Conservation (phyloP, 2,888 invertebrate species). For the Ectemnius cavifrons region DNA sequence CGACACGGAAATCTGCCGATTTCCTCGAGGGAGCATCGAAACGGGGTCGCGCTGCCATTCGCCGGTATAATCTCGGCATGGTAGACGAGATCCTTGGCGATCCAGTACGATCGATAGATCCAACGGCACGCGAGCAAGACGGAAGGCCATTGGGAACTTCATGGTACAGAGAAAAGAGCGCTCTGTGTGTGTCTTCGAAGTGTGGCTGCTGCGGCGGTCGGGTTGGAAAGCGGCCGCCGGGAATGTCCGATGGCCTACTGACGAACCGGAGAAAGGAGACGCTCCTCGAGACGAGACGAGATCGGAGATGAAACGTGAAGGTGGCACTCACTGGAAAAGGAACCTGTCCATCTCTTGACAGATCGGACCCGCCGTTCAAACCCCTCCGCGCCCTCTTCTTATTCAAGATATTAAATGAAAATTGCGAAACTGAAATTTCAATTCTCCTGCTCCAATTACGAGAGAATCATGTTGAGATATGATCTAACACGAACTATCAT, state of each 20-base stretch:
- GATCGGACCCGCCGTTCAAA: background rate
- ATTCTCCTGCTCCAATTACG: too few relatives aligned
- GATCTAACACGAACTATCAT: too few relatives aligned
- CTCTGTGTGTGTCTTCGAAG: too few relatives aligned
- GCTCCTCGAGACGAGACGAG: slow-evolving; percentile 17
- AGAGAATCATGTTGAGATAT: too few relatives aligned
- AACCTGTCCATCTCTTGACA: slow-evolving; percentile 51
- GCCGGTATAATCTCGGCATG: slow-evolving; percentile 11
- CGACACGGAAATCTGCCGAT: slow-evolving; percentile 28
- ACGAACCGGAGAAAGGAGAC: slow-evolving; percentile 58
- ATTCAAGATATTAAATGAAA: too few relatives aligned
- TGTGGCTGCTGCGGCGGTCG: slow-evolving; percentile 18
- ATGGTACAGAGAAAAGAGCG: slow-evolving; percentile 22
- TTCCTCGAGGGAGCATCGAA: slow-evolving; percentile 37
- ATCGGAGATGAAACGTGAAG: slow-evolving; percentile 41
- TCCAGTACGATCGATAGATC: slow-evolving; percentile 52
- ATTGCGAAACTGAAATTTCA: too few relatives aligned
- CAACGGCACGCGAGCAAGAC: slow-evolving; percentile 34
- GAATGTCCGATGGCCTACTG: slow-evolving; percentile 63
- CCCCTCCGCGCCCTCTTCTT: background rate
- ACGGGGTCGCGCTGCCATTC: slow-evolving; percentile 53
- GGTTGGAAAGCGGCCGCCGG: slow-evolving; percentile 59
- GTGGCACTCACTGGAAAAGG: slow-evolving; percentile 32
- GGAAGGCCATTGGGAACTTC: slow-evolving; percentile 50
- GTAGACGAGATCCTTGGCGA: slow-evolving; percentile 34